Percentiles rank a stretch among this genome's conserved stretches.
Evolutionary conservation across 2,888 invertebrate species (phyloP).

Genomic region (Lycocerus yunnanus): DNA sequence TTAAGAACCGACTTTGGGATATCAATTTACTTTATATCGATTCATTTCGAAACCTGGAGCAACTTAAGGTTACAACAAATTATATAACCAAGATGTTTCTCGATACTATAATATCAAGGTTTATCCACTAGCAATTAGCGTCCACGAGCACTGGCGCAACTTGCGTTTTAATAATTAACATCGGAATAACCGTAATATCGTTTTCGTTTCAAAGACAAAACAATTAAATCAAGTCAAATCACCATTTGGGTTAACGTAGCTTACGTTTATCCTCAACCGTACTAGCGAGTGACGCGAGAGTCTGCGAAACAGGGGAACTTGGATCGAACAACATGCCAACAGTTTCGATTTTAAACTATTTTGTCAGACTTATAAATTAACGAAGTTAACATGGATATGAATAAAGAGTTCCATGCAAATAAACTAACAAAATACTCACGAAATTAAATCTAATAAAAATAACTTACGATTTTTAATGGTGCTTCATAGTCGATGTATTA

Average conservation of each 20-base stretch:
- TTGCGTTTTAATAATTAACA: neutral
- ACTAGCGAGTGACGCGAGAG: slow-evolving; percentile 16
- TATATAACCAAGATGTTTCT: neutral
- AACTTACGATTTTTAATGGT: neutral
- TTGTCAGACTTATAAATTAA: slow-evolving; percentile 21
- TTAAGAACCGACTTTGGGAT: slow-evolving; percentile 46
- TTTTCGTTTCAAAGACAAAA: neutral
- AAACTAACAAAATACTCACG: neutral
- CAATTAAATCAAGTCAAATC: neutral
- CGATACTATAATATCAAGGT: neutral
- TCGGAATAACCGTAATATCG: neutral
- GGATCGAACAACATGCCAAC: slow-evolving; percentile 9
- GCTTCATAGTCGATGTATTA: neutral
- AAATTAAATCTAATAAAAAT: neutral
- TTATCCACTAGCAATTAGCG: neutral
- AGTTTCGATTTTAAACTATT: slow-evolving; percentile 25
- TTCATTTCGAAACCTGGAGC: neutral
- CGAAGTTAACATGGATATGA: neutral
- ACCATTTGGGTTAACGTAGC: neutral
- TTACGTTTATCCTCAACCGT: slow-evolving; percentile 11
- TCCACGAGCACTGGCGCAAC: no score
- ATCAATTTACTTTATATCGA: neutral
- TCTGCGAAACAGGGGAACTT: slow-evolving; percentile 19
- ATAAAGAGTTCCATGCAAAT: neutral
- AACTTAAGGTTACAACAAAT: neutral